Evolutionary conservation across 2,888 invertebrate genomes (phyloP).

Genomic region (Bimastos eiseni): DNA sequence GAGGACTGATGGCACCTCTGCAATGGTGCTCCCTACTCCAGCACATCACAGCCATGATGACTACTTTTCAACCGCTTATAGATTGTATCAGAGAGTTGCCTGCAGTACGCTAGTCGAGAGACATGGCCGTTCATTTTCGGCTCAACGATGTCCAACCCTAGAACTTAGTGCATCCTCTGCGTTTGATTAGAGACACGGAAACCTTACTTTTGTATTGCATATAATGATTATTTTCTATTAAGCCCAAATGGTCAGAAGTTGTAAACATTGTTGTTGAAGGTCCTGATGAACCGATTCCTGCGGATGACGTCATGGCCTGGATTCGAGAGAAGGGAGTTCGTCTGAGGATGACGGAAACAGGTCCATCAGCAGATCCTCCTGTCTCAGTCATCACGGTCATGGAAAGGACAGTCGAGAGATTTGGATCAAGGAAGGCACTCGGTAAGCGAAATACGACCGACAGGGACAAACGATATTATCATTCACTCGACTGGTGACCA

Average conservation of each 20-base stretch:
- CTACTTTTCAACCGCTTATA: too few species aligned
- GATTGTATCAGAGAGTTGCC: too few species aligned
- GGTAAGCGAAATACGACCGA: background rate
- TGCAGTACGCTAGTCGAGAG: too few species aligned
- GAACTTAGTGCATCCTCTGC: background rate
- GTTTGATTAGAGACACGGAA: background rate
- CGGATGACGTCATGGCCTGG: slow-evolving; percentile 19
- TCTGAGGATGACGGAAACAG: slow-evolving; percentile 19
- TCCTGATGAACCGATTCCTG: background rate
- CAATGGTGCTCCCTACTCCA: too few species aligned
- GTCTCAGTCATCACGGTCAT: slow-evolving; percentile 15
- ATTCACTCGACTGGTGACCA: too few species aligned
- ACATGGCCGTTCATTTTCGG: too few species aligned
- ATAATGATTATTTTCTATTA: background rate
- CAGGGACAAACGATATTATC: background rate
- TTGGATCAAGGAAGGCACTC: background rate
- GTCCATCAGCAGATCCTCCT: background rate
- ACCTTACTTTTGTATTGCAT: background rate
- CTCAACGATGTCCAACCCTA: background rate
- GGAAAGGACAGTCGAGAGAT: background rate
- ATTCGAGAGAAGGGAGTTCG: background rate
- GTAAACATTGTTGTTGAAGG: slow-evolving; percentile 15
- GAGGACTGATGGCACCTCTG: too few species aligned
- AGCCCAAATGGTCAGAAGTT: background rate
- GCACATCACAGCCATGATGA: too few species aligned